Evolutionary conservation across 2,888 invertebrate genomes (phyloP).

Genomic region (Agapostemon virescens): DNA sequence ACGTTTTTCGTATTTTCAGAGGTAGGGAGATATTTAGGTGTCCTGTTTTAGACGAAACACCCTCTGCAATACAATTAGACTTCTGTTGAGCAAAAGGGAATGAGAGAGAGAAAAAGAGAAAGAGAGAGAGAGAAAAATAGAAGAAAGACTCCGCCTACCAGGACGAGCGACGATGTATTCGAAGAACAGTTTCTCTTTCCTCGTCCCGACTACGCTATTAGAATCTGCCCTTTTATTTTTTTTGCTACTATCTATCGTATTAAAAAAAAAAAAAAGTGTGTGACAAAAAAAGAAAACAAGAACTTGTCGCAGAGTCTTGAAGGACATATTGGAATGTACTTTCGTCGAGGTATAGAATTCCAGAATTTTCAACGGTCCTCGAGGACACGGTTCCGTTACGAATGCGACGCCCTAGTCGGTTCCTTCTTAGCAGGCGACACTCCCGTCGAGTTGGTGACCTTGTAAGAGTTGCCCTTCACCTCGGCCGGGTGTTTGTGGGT

Average conservation of each 20-base stretch:
- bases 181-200: not conserved
- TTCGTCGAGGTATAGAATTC: constrained; percentile 56
- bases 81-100: not conserved
- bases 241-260: constrained; percentile 24
- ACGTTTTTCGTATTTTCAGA: no score
- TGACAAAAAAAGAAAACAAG: not conserved
- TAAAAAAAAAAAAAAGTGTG: not conserved
- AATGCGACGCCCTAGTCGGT: constrained; percentile 75
- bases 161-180: not conserved
- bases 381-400: constrained; percentile 63
- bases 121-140: not conserved
- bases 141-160: not conserved
- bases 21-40: no score
- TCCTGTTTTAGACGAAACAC: no score
- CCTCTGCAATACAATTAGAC: not conserved
- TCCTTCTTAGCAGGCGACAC: constrained; percentile 73
- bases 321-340: constrained; percentile 55
- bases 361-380: constrained; percentile 14
- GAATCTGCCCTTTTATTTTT: constrained; percentile 19
- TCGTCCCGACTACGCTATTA: not conserved
- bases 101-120: not conserved
- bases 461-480: constrained; percentile 78
- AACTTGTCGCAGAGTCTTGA: constrained; percentile 32
- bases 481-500: constrained; percentile 89
- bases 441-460: constrained; percentile 61